Conservation (phyloP, 2,113 vertebrate genomes). For the Ceyx melanurus region DNA sequence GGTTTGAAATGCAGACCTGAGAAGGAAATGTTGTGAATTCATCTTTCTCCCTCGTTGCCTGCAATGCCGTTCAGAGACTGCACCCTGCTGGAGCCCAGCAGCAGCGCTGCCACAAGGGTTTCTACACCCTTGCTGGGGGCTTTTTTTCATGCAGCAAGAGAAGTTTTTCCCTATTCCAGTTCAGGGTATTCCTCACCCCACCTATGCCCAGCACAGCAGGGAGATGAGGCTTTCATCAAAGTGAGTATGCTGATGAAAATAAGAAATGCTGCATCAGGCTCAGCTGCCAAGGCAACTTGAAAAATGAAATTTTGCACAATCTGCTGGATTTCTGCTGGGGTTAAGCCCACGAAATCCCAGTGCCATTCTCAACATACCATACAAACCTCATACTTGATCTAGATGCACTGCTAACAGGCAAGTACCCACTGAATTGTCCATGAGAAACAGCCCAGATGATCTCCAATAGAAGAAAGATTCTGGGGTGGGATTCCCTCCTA, state of each 20-base stretch:
- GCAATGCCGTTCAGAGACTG: background rate
- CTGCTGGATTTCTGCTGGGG: background rate
- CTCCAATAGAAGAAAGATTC: background rate
- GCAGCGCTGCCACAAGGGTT: background rate
- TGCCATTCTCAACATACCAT: background rate
- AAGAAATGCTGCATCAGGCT: background rate
- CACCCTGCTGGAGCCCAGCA: background rate
- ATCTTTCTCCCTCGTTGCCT: background rate
- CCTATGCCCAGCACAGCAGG: accelerated
- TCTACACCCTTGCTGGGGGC: accelerated
- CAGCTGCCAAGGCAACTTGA: background rate
- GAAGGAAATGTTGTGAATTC: too few relatives aligned
- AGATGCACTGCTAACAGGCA: background rate
- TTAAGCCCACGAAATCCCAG: background rate
- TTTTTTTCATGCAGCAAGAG: background rate
- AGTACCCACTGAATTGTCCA: background rate
- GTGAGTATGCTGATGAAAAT: background rate
- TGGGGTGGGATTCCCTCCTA: background rate
- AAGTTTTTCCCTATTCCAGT: background rate
- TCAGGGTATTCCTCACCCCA: background rate
- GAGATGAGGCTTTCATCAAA: background rate
- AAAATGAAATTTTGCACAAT: background rate
- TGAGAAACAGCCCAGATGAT: background rate
- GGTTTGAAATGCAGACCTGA: too few relatives aligned
- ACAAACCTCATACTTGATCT: background rate